These are phyloP conservation scores for Scylla paramamosain DNA, from an alignment of 1,140 invertebrate genomes.

Conservation along the genomic window DNA sequence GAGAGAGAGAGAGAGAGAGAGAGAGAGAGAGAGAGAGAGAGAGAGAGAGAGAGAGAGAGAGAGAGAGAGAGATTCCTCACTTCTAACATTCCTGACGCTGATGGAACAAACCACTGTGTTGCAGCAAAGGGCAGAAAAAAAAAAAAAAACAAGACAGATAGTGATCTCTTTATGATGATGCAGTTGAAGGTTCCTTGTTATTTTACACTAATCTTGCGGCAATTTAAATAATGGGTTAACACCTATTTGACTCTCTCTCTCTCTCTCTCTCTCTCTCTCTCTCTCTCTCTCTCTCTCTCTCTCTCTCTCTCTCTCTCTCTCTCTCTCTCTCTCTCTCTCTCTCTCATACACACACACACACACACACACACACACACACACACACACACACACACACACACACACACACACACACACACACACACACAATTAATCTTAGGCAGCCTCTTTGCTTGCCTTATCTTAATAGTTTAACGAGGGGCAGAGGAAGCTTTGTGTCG, in stretches of 20 bases:
- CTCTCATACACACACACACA: no score
- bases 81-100: no score
- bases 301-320: slow-evolving; percentile 26
- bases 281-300: slow-evolving; percentile 49
- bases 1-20: neutral
- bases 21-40: neutral
- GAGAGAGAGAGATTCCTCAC: no score
- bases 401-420: neutral
- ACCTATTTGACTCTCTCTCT: neutral
- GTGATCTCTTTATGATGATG: neutral
- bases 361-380: no score
- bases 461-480: slow-evolving; percentile 14
- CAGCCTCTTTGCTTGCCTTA: neutral
- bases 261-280: slow-evolving; percentile 26
- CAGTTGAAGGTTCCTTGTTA: neutral
- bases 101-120: no score
- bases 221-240: neutral
- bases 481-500: neutral
- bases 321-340: slow-evolving; percentile 2
- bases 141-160: neutral
- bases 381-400: no score
- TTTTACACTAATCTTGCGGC: neutral
- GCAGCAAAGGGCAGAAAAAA: no score
- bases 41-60: neutral
- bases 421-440: neutral